phyloP scores from a whole-genome alignment of 2,888 invertebrate genomes.

The Acronicta alni region DNA sequence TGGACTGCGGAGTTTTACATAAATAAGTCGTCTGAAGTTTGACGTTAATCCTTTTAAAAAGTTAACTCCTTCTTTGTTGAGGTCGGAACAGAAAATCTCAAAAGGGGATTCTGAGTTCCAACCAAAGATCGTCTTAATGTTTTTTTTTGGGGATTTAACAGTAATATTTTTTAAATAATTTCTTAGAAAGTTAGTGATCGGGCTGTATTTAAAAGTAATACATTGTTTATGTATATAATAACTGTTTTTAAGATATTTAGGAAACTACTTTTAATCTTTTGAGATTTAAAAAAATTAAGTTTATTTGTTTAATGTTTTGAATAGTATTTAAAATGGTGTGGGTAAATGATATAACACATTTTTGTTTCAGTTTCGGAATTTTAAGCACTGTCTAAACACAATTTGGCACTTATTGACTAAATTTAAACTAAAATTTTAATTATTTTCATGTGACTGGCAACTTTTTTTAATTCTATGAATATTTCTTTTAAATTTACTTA shows the following conservation, averaged over 20 bases:
- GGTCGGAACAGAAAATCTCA: slow-evolving; percentile 51
- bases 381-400: slow-evolving; percentile 11
- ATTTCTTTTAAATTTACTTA: not conserved
- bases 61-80: slow-evolving; percentile 67
- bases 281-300: not conserved
- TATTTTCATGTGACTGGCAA: slow-evolving; percentile 8
- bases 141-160: slow-evolving; percentile 61
- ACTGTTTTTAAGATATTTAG: slow-evolving; percentile 27
- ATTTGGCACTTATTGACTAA: slow-evolving; percentile 21
- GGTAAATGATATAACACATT: not conserved
- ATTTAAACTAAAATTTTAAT: not conserved
- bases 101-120: slow-evolving; percentile 51
- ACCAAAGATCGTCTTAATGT: slow-evolving; percentile 62
- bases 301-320: not conserved
- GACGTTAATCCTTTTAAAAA: slow-evolving; percentile 76
- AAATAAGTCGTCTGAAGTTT: slow-evolving; percentile 61
- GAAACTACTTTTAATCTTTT: slow-evolving; percentile 27
- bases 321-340: slow-evolving; percentile 1
- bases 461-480: too few relatives aligned
- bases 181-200: slow-evolving; percentile 32
- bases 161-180: slow-evolving; percentile 48
- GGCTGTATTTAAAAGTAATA: slow-evolving; percentile 18
- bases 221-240: slow-evolving; percentile 21
- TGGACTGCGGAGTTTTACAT: slow-evolving; percentile 56
- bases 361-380: not conserved